Conservation (phyloP, 2,797 vertebrate genomes). For the Danio choprae region DNA sequence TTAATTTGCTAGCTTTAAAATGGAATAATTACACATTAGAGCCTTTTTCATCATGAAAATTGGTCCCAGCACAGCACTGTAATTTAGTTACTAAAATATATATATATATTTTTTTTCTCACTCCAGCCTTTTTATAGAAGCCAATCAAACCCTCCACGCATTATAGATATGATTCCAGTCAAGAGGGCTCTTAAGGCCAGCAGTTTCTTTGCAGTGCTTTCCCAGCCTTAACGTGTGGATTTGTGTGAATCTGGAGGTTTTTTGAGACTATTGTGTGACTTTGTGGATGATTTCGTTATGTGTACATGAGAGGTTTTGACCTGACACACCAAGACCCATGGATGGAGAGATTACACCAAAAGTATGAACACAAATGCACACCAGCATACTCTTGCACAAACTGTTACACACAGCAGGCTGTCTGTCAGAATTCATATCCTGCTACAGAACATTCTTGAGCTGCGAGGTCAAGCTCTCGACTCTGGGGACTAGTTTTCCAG, state of each 20-base stretch:
- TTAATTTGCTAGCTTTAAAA: slow-evolving; percentile 9
- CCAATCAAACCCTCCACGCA: slow-evolving; percentile 30
- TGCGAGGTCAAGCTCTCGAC: slow-evolving; percentile 45
- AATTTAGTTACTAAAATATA: neutral
- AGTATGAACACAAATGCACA: slow-evolving; percentile 24
- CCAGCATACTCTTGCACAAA: neutral
- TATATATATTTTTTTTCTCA: neutral
- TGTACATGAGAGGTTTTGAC: neutral
- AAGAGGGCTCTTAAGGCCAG: slow-evolving; percentile 6
- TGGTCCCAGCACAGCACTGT: neutral
- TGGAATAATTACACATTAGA: slow-evolving; percentile 15
- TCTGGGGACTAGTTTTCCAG: slow-evolving; percentile 35
- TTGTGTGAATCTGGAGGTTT: neutral
- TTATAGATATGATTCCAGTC: slow-evolving; percentile 4
- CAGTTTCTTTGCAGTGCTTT: neutral
- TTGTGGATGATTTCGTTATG: neutral
- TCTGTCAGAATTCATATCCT: slow-evolving; percentile 26
- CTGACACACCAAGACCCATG: slow-evolving; percentile 3
- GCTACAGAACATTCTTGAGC: slow-evolving; percentile 45
- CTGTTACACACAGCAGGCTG: slow-evolving; percentile 23
- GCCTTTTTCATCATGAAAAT: neutral
- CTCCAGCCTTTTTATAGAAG: slow-evolving; percentile 15
- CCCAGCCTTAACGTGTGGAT: neutral
- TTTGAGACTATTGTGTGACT: neutral
- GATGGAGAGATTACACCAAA: neutral